Evolutionary conservation across 2,888 invertebrate species (phyloP), one percentile per base, ranked within the genome.

Genomic region (Phalangium opilio): DNA sequence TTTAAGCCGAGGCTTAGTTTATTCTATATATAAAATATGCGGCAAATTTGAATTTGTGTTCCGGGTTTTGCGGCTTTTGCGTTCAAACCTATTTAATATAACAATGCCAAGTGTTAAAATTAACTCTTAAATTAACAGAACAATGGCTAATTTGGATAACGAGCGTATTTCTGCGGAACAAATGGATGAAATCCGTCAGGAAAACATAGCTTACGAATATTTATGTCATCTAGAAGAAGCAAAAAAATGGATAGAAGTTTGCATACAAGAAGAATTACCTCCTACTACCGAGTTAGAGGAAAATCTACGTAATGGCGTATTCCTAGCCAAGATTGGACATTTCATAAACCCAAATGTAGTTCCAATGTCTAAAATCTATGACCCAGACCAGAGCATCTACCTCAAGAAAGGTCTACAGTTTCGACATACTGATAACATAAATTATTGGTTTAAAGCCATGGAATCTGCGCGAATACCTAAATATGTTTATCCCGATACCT

Each of bases 391-490:
- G 61, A 73, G 69, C 53, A 69, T 78, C 50, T 78, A 74, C 58
- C 68, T 59, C 62, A 70, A 69, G 41, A 71, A 73, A 62, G 81
- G 82, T 3, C 66, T 81, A 41, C 80, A 81, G 60, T 83, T 82
- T 64, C 74, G 79, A 56, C 82, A 83, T 60, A 82, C 83, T 39
- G 83, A 83, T 61, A 83, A 83, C 59, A 81, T 83, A 43, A 81
- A 81, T 65, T 74, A 78, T 60, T 83, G 79, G 70, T 64, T 81
- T 20, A 71, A 73, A 60, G 73, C 80, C 34, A 68, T 83, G 56
- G 75, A 75, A 60, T 71, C 73, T 52, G 75, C 79, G 53, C 76
- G 78, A 59, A 63, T 83, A 39, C 83, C 83, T 18, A 65, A 73
- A 67, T 81, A 81, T 21, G 81, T 83, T 63, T 78, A 79, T 61